Evolutionary conservation across 2,797 vertebrate genomes (phyloP).

Genomic region (Intellagama lesueurii): DNA sequence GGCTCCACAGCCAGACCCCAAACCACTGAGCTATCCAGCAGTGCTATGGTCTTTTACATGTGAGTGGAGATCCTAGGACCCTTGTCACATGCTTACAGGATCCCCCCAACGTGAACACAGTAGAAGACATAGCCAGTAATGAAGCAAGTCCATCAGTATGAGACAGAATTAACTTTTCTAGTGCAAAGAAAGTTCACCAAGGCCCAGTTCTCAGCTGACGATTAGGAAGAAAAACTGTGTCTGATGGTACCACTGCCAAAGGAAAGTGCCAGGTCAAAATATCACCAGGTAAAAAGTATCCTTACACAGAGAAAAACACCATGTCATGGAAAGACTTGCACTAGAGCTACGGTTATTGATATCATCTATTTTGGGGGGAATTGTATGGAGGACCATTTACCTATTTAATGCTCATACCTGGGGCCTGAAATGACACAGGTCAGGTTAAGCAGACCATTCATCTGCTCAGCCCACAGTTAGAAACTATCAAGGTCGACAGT

Average conservation of each 20-base stretch:
- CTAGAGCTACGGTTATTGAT: not conserved
- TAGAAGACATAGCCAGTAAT: not conserved
- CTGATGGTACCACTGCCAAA: not conserved
- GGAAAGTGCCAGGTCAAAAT: not conserved
- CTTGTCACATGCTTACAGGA: not conserved
- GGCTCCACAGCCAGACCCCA: too few species aligned
- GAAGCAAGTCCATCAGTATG: not conserved
- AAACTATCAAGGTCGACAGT: not conserved
- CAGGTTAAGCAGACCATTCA: too few species aligned
- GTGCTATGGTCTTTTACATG: too few species aligned
- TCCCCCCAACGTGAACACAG: not conserved
- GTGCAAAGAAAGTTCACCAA: not conserved
- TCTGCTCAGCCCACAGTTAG: not conserved
- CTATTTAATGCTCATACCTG: not conserved
- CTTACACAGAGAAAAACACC: not conserved
- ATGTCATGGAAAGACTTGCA: not conserved
- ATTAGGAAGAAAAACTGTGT: not conserved
- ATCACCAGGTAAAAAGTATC: not conserved
- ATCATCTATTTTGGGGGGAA: not conserved
- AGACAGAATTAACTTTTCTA: not conserved
- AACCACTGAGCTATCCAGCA: too few species aligned
- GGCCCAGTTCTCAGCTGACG: not conserved
- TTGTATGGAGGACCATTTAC: not conserved
- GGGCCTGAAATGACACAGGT: not conserved
- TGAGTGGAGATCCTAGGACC: not conserved